Base-by-base conservation (phyloP, 2,113 vertebrate species). In the Colaptes auratus region DNA sequence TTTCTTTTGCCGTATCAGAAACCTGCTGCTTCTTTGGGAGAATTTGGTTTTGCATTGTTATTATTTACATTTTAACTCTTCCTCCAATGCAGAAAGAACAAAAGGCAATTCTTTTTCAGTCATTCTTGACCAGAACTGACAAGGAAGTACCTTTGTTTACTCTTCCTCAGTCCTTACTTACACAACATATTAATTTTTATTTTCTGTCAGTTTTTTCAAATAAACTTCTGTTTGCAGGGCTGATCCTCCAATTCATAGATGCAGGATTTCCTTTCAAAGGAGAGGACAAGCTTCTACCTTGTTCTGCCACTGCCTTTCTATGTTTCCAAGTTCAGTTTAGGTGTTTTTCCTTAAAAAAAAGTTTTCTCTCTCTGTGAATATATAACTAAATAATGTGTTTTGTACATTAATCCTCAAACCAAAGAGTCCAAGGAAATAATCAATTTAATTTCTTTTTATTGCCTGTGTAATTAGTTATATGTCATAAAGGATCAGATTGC, bases 401-500 rank as follows among this genome's bases (percentile, higher is more conserved):
- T 77, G 16, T 4, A 6, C 21, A 31, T 69, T 83, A 92, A 75
- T 83, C 70, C 46, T 86, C 44, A 31, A 95, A 52, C 30, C 44
- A 88, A 39, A 70, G 59, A 86, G 79, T 92, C 80, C 93, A 86
- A 75, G 25, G 85, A 90, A 95, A 92, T 80, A 88, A 96, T 94
- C 63, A 88, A 69, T 84, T 90, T 89, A 60, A 93, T 96, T 94
- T 93, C 15, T 91, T 95, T 89, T 96, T 85, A 95, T 87, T 95
- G 93, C 92, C 67, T 66, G 27, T 83, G 58, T 94, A 93, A 97
- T 97, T 94, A 95, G 74, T 75, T 95, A 71, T 92, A 84, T 93
- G 95, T 94, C 96, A 96, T 91, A 90, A 95, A 97, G 94, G 65
- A 96, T 92, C 82, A 92, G 77, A 72, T 70, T 91, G 85, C 90